Evolutionary conservation across 2,113 vertebrate species (phyloP), one percentile per base, ranked within the genome.

Genomic region (Ailuropoda melanoleuca): DNA sequence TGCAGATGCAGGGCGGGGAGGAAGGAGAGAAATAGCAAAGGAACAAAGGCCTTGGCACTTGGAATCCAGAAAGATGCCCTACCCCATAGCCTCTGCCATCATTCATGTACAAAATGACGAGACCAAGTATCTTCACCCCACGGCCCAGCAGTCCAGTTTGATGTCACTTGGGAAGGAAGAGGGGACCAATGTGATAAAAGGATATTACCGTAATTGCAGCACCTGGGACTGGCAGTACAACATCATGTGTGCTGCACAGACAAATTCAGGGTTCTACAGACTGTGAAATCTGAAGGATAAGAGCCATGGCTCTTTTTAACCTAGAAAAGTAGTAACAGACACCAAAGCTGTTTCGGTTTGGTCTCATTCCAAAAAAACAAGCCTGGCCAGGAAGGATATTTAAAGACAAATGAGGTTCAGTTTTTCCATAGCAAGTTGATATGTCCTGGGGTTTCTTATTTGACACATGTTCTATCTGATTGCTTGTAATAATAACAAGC

Each of bases 311-410:
- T 80, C 14, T 4, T 85, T 96, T 95, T 81, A 95, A 88, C 17
- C 72, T 29, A 75, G 43, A n/a, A 81, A 90, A 53, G 37, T 66
- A 70, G 64, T 89, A 39, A 60, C 34, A 46, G 46, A 56, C 26
- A 72, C 31, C 37, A 21, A 64, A 60, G 72, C 37, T 58, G n/a
- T 64, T 87, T 93, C 39, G 37, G 39, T 72, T 94, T 92, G 82
- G 21, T 87, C 8, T 13, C 6, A 11, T 86, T 96, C 84, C 90
- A 92, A 78, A 26, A 89, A 90, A 75, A 77, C 37, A 31, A 94
- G 75, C 66, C 81, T 95, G 56, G 34, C n/a, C 43, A 70, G 53
- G 80, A 93, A 92, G 64, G 53, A 60, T 97, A 90, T 96, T 88
- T 96, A 75, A 60, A 97, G 66, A 84, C 66, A 37, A 84, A 39